Evolutionary conservation across 2,888 invertebrate species (phyloP), one percentile per base, ranked within the genome.

Genomic region (Petrolisthes manimaculis): DNA sequence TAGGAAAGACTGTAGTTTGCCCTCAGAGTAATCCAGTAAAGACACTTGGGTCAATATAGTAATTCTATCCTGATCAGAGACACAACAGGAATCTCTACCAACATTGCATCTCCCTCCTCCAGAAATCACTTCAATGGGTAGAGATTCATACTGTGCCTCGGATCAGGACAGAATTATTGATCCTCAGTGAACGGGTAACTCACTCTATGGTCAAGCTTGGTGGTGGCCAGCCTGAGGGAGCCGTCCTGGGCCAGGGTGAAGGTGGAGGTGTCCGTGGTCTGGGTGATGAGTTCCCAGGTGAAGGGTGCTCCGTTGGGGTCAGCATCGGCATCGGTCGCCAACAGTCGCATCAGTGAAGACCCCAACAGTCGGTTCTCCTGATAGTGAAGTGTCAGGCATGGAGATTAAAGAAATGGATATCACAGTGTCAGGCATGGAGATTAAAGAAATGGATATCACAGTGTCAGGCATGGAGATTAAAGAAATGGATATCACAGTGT

Each of bases 221-320:
- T 89, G n/a, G 89, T 89, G 21, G 89, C 89, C 55, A 91, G 79
- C 37, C 81, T 87, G 51, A 91, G 79, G 5, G 91, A 90, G 6
- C 91, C 91, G 69, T 89, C 89, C 71, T 91, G 91, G 74, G 89
- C 89, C n/a, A 91, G 81, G 67, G 82, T 89, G 71, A 91, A 91
- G 54, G 89, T 74, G 14, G 78, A 83, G 67, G 71, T 55, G 87
- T 96, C 96, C 91, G 97, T 96, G 93, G 98, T 97, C 3, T 98
- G 98, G 12, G 95, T 95, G 24, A 93, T 91, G 80, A 94, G 92
- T 90, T 93, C 93, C 91, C 93, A 93, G 51, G 92, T 92, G 92
- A 94, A 94, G 0, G 94, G 94, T 21, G 92, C 92, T 3, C 93
- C 90, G 93, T 99, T 98, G 0, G 97, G 97, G 4, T 95, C 93